phyloP scores from a whole-genome alignment of 2,113 vertebrate genomes.

The Pyrgilauda ruficollis region DNA sequence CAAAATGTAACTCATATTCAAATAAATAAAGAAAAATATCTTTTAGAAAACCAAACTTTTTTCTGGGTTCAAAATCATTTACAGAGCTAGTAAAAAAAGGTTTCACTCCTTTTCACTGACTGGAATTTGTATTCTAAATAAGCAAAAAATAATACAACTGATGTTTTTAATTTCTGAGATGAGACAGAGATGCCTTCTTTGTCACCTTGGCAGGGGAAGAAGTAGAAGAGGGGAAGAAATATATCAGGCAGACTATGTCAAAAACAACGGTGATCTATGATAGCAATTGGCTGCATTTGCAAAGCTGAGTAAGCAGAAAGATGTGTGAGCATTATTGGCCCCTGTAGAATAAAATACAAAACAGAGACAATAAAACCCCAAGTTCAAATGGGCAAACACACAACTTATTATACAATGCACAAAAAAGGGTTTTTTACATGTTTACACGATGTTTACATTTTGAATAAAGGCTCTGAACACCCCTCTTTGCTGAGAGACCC shows the following conservation, averaged over 20 bases:
- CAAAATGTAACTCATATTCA: not conserved
- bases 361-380: not conserved
- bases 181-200: not conserved
- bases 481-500: not conserved
- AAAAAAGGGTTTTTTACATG: not conserved
- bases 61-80: not conserved
- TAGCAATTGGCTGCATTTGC: not conserved
- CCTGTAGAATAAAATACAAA: not conserved
- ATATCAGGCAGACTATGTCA: not conserved
- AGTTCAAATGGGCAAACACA: not conserved
- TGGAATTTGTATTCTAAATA: not conserved
- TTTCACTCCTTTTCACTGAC: not conserved
- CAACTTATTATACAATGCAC: not conserved
- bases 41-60: not conserved
- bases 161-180: not conserved
- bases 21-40: not conserved
- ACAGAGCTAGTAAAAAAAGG: not conserved
- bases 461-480: not conserved
- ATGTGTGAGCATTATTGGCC: not conserved
- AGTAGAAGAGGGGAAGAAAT: not conserved
- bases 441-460: not conserved
- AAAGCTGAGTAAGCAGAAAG: slow-evolving; percentile 41
- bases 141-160: not conserved
- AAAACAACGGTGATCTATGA: not conserved
- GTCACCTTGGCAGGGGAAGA: not conserved